Base-by-base conservation (phyloP, 2,113 vertebrate genomes). In the Ammodramus savannarum region DNA sequence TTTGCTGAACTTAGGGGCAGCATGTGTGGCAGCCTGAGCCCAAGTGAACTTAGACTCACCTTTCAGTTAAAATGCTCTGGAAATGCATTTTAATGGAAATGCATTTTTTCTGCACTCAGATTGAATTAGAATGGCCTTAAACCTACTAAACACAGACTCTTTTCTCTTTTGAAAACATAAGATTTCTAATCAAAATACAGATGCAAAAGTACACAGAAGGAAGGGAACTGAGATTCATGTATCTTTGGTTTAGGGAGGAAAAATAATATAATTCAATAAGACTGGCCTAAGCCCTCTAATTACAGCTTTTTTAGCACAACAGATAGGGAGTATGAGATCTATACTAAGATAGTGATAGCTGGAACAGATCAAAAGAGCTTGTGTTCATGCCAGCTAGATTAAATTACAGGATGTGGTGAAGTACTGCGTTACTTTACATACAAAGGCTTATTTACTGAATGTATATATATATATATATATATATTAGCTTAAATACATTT, bases 301-400 rank as follows among this genome's bases (percentile, higher is more conserved):
- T 97, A 98, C 98, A 98, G 95, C 93, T 76, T 93, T 97, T 97
- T 88, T 21, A 48, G 87, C 78, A 31, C 87, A 96, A 89, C 87
- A 96, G 97, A 95, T 97, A 97, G 93, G 69, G 71, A 95, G 74
- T 73, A 85, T 93, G 95, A 98, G 98, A 98, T 98, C 80, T 82
- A 46, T 85, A 46, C 38, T 86, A 89, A 97, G 97, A 98, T 98
- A 96, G 96, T 83, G 87, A 67, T 92, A 85, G 80, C 78, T 97
- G 89, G 49, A 80, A 87, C 31, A 97, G 94, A 98, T 97, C 96
- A 98, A 98, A 98, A 97, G 93, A 67, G 79, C 74, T 87, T 82
- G 48, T 76, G 77, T 51, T 79, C 72, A 67, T 95, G 91, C 95
- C 95, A 97, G 16, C 71, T 80, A 75, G 96, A 97, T 97, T 96